These are phyloP conservation scores for Mesoligia furuncula DNA, from an alignment of 2,888 invertebrate species.

Conservation along the genomic window DNA sequence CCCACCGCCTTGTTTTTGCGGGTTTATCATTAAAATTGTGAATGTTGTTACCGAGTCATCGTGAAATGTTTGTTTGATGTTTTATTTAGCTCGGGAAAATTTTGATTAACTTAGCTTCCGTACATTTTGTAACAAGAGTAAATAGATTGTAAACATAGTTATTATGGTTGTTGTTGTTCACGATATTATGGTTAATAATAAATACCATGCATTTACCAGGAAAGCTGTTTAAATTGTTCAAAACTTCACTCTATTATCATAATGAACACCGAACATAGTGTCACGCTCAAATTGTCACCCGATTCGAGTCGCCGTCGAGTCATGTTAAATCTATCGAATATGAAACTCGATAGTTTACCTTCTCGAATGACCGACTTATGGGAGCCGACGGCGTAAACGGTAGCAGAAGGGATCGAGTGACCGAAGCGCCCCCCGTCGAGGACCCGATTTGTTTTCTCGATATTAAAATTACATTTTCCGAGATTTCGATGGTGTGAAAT, in stretches of 20 bases:
- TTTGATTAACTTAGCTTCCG: constrained; percentile 25
- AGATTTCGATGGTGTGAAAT: constrained; percentile 64
- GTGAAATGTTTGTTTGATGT: constrained; percentile 43
- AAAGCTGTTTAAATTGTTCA: constrained; percentile 10
- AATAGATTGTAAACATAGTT: neutral
- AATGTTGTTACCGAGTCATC: constrained; percentile 45
- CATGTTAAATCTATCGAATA: constrained; percentile 81
- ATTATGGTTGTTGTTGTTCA: neutral
- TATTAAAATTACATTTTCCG: constrained; percentile 70
- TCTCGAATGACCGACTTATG: constrained; percentile 73
- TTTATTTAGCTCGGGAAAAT: constrained; percentile 27
- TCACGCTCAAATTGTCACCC: constrained; percentile 67
- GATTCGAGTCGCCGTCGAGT: constrained; percentile 70
- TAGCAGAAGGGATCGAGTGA: constrained; percentile 84
- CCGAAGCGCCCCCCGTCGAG: constrained; percentile 82
- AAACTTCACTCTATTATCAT: constrained; percentile 19
- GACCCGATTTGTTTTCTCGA: constrained; percentile 67
- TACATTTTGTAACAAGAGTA: neutral
- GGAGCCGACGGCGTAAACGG: constrained; percentile 82
- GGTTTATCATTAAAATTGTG: constrained; percentile 74
- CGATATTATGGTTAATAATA: neutral
- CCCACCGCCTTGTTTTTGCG: constrained; percentile 76
- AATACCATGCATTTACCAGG: neutral
- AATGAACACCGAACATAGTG: constrained; percentile 42
- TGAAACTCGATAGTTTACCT: constrained; percentile 80